These are phyloP conservation scores for Sphaerolaimus hirsutus DNA, from an alignment of 2,888 invertebrate species.

Conservation along the genomic window DNA sequence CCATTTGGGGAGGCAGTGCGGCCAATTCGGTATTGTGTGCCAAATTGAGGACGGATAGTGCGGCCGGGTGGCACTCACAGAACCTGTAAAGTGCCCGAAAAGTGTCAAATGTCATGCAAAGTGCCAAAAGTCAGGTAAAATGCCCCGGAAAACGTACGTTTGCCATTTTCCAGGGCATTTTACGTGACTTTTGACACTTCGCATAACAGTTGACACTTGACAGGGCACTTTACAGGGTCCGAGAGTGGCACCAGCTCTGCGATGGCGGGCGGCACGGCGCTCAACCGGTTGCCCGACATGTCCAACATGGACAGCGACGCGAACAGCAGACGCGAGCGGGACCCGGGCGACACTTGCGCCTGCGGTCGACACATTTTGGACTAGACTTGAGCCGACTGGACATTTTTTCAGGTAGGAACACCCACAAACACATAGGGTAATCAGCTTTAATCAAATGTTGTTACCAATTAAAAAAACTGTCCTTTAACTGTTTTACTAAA, in stretches of 20 bases:
- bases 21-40: slow-evolving; percentile 42
- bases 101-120: too few relatives aligned
- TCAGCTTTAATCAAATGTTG: not conserved
- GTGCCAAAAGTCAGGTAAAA: too few relatives aligned
- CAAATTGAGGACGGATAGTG: slow-evolving; percentile 81
- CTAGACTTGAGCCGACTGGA: too few relatives aligned
- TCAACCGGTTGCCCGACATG: slow-evolving; percentile 59
- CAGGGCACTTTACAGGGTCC: too few relatives aligned
- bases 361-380: not conserved
- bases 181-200: too few relatives aligned
- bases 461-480: not conserved
- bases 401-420: too few relatives aligned
- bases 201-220: too few relatives aligned
- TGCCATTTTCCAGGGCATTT: too few relatives aligned
- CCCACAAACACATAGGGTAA: not conserved
- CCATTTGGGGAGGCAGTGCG: slow-evolving; percentile 68
- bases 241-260: slow-evolving; percentile 57
- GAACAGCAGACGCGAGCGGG: slow-evolving; percentile 40
- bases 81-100: too few relatives aligned
- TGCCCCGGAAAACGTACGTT: too few relatives aligned
- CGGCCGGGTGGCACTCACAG: too few relatives aligned
- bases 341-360: not conserved
- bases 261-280: slow-evolving; percentile 45
- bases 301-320: slow-evolving; percentile 83
- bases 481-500: too few relatives aligned